A percentile compares a stretch with the other conserved stretches of the same genome.
phyloP scores from a whole-genome alignment of 2,797 vertebrate species.

The Cuculus canorus region DNA sequence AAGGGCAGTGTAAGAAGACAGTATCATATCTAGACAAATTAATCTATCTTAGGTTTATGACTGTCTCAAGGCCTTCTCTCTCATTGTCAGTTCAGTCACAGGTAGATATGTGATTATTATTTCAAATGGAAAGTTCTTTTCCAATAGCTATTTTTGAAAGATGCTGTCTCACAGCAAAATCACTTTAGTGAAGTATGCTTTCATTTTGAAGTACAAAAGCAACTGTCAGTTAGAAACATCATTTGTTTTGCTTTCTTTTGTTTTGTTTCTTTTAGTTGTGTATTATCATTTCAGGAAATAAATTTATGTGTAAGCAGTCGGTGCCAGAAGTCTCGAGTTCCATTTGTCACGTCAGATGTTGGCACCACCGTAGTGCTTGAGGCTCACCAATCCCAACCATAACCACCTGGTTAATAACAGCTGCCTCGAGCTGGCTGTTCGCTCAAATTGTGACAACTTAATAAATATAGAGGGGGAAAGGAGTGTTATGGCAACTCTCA shows the following conservation, averaged over 20 bases:
- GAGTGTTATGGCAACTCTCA: neutral
- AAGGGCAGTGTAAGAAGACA: constrained; percentile 33
- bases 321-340: neutral
- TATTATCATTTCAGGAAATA: neutral
- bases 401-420: neutral
- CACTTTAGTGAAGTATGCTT: constrained; percentile 26
- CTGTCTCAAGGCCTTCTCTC: constrained; percentile 29
- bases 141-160: constrained; percentile 8
- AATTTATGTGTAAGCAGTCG: neutral
- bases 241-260: constrained; percentile 27
- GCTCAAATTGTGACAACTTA: neutral
- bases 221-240: neutral
- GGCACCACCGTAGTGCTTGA: neutral
- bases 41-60: neutral
- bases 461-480: neutral
- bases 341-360: neutral
- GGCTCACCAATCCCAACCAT: neutral
- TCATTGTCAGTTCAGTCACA: constrained; percentile 17
- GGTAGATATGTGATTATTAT: constrained; percentile 44
- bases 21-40: constrained; percentile 32
- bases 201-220: neutral
- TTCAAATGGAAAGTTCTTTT: constrained; percentile 51
- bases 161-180: constrained; percentile 29
- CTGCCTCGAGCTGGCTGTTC: neutral
- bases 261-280: neutral